Percentiles rank a stretch among this genome's conserved stretches.
These are phyloP conservation scores for Psammodynastes pulverulentus DNA, from an alignment of 2,113 vertebrate species.

Conservation along the genomic window DNA sequence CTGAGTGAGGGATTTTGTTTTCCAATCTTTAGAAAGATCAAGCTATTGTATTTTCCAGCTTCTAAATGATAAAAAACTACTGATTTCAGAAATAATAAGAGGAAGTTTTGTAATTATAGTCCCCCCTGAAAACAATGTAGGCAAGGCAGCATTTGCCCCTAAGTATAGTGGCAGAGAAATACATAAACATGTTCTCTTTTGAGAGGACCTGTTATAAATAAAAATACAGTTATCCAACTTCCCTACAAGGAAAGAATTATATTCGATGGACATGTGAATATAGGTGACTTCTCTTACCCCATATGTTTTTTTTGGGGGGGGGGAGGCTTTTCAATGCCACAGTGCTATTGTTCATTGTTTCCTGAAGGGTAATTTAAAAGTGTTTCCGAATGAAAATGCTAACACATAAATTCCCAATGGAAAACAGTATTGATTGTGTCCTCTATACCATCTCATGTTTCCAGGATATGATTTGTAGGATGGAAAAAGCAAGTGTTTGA, in stretches of 20 bases:
- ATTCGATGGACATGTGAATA: not conserved
- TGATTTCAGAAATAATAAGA: not conserved
- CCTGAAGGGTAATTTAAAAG: not conserved
- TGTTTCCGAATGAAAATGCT: not conserved
- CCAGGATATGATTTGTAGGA: not conserved
- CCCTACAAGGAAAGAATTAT: not conserved
- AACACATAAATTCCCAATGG: not conserved
- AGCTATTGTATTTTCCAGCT: not conserved
- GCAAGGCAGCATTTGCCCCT: not conserved
- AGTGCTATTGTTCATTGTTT: not conserved
- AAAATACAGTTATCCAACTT: not conserved
- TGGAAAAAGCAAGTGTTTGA: not conserved
- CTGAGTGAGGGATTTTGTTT: not conserved
- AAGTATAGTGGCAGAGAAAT: not conserved
- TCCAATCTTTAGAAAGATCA: not conserved
- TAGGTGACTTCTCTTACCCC: not conserved
- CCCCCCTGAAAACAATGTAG: not conserved
- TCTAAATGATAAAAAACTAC: not conserved
- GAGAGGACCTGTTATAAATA: not conserved
- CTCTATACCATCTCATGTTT: not conserved
- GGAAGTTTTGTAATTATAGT: not conserved
- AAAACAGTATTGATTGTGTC: not conserved
- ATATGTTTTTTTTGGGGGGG: not conserved
- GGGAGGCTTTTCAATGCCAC: not conserved
- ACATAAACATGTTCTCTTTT: not conserved